phyloP scores from a whole-genome alignment of 2,797 vertebrate species.

The Okamejei kenojei region DNA sequence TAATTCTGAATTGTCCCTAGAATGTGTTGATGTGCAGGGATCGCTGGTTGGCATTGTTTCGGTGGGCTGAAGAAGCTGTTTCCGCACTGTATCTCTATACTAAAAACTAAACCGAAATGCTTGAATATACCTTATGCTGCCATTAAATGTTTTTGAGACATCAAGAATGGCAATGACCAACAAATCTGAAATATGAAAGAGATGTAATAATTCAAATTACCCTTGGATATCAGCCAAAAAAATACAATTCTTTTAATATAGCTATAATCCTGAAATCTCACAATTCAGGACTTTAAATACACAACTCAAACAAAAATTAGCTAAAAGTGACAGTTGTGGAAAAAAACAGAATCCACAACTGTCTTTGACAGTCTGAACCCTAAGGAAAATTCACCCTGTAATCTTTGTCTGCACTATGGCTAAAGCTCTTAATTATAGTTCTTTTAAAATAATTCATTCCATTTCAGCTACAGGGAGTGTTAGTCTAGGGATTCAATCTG shows the following conservation, averaged over 20 bases:
- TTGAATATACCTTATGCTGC: not conserved
- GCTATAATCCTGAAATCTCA: not conserved
- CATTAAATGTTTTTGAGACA: not conserved
- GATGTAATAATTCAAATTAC: not conserved
- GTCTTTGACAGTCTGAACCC: not conserved
- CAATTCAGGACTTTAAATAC: not conserved
- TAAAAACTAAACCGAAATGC: too few relatives aligned
- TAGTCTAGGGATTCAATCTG: not conserved
- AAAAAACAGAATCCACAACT: constrained; percentile 4
- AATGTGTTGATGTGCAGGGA: too few relatives aligned
- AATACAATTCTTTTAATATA: not conserved
- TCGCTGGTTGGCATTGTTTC: too few relatives aligned
- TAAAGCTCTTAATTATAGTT: constrained; percentile 32
- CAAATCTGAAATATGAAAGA: not conserved
- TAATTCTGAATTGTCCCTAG: too few relatives aligned
- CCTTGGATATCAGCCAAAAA: not conserved
- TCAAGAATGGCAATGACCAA: not conserved
- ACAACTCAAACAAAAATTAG: constrained; percentile 4
- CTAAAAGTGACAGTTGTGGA: not conserved
- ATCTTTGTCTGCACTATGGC: constrained; percentile 17
- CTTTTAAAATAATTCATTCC: constrained; percentile 8
- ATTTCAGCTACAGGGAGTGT: constrained; percentile 3
- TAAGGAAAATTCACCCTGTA: not conserved
- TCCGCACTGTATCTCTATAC: too few relatives aligned
- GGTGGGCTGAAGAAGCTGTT: too few relatives aligned